phyloP scores from a whole-genome alignment of 2,888 invertebrate species.

The Drosophila koepferae region DNA sequence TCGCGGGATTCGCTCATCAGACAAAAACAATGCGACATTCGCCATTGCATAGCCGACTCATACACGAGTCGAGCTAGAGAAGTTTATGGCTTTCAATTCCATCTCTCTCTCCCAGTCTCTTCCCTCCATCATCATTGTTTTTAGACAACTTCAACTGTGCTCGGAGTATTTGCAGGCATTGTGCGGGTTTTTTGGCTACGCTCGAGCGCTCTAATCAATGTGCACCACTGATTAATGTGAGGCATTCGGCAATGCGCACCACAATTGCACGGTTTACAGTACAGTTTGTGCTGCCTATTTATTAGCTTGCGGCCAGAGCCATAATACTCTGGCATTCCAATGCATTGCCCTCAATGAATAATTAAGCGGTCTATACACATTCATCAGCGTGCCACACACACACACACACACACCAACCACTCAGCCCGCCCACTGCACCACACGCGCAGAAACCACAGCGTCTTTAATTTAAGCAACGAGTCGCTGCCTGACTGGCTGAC shows the following conservation, averaged over 20 bases:
- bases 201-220: slow-evolving; percentile 62
- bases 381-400: slow-evolving; percentile 59
- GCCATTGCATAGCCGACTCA: slow-evolving; percentile 18
- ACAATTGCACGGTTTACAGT: slow-evolving; percentile 55
- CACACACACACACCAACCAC: slow-evolving; percentile 12
- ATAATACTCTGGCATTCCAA: slow-evolving; percentile 59
- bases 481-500: slow-evolving; percentile 12
- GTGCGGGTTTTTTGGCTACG: slow-evolving; percentile 50
- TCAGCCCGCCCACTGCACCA: slow-evolving; percentile 22
- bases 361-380: slow-evolving; percentile 74
- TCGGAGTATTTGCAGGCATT: slow-evolving; percentile 53
- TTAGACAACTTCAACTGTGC: slow-evolving; percentile 19
- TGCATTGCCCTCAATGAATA: slow-evolving; percentile 77
- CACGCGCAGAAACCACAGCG: slow-evolving; percentile 53
- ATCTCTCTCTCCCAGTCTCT: not conserved
- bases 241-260: slow-evolving; percentile 46
- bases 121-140: slow-evolving; percentile 26
- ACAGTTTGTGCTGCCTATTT: slow-evolving; percentile 58
- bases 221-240: slow-evolving; percentile 59
- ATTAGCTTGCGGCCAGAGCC: slow-evolving; percentile 59
- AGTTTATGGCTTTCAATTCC: not conserved
- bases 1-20: slow-evolving; percentile 57
- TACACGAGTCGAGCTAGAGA: slow-evolving; percentile 27
- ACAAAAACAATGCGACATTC: slow-evolving; percentile 48
- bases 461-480: slow-evolving; percentile 55